A percentile compares a stretch with the other conserved stretches of the same genome.
These are phyloP conservation scores for Meteorus colon DNA, from an alignment of 2,888 invertebrate genomes.

Conservation along the genomic window DNA sequence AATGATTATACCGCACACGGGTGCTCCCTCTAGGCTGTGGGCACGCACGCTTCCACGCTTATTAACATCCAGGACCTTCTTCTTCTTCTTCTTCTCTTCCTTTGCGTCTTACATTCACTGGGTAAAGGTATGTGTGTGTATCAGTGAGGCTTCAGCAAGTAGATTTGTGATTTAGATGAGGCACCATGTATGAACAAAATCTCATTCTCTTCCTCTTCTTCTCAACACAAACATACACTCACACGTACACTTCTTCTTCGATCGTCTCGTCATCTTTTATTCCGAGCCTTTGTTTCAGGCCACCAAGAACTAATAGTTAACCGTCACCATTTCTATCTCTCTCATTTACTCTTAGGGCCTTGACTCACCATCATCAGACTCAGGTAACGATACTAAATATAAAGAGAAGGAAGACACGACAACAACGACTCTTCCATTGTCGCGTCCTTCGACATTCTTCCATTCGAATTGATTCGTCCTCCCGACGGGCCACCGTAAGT, in stretches of 20 bases:
- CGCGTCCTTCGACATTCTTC: slow-evolving; percentile 52
- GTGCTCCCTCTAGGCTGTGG: slow-evolving; percentile 30
- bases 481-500: slow-evolving; percentile 43
- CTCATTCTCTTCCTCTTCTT: neutral
- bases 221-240: neutral
- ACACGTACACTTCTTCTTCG: neutral
- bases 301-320: slow-evolving; percentile 39
- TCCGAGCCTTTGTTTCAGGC: slow-evolving; percentile 51
- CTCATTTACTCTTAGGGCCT: slow-evolving; percentile 25
- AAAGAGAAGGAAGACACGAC: slow-evolving; percentile 21
- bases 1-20: slow-evolving; percentile 26
- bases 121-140: slow-evolving; percentile 60
- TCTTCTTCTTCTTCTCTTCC: neutral
- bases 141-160: slow-evolving; percentile 50
- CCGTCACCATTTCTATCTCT: neutral
- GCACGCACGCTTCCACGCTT: slow-evolving; percentile 51
- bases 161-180: slow-evolving; percentile 73
- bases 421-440: slow-evolving; percentile 24
- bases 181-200: slow-evolving; percentile 17
- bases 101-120: slow-evolving; percentile 37
- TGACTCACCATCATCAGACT: slow-evolving; percentile 38
- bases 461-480: slow-evolving; percentile 56
- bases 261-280: slow-evolving; percentile 18
- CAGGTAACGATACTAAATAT: slow-evolving; percentile 43
- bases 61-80: slow-evolving; percentile 49